Conservation (phyloP, 2,888 invertebrate genomes). For the Galerucella nymphaeae region DNA sequence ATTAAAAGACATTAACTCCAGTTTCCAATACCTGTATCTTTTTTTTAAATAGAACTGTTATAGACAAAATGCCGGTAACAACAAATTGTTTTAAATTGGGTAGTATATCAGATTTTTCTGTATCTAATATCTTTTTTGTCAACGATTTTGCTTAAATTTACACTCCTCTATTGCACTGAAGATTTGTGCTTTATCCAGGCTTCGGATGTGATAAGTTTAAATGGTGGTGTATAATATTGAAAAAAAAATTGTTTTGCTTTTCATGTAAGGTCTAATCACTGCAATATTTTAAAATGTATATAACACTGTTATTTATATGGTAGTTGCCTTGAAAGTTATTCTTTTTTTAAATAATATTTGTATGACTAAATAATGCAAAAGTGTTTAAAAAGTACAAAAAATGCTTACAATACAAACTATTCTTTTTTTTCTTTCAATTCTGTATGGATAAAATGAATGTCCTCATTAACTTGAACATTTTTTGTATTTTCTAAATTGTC, state of each 20-base stretch:
- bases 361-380: conserved; percentile 16
- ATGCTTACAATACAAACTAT: neutral
- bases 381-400: neutral
- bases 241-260: conserved; percentile 25
- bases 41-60: too few relatives aligned
- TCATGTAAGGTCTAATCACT: conserved; percentile 34
- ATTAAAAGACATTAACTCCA: too few relatives aligned
- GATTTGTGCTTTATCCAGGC: conserved; percentile 23
- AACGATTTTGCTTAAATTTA: conserved; percentile 10
- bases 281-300: conserved; percentile 46
- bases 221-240: conserved; percentile 23
- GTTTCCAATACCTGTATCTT: too few relatives aligned
- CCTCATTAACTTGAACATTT: neutral
- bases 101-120: too few relatives aligned
- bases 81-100: too few relatives aligned
- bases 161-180: conserved; percentile 20
- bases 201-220: conserved; percentile 41
- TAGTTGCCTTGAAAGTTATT: conserved; percentile 45
- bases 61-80: too few relatives aligned
- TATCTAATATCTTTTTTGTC: neutral
- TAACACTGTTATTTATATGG: conserved; percentile 46
- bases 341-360: conserved; percentile 37
- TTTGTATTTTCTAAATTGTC: neutral
- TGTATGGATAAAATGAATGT: neutral
- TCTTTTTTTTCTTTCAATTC: neutral